Evolutionary conservation across 2,797 vertebrate species (phyloP).

Genomic region (Tympanoctomys barrerae): DNA sequence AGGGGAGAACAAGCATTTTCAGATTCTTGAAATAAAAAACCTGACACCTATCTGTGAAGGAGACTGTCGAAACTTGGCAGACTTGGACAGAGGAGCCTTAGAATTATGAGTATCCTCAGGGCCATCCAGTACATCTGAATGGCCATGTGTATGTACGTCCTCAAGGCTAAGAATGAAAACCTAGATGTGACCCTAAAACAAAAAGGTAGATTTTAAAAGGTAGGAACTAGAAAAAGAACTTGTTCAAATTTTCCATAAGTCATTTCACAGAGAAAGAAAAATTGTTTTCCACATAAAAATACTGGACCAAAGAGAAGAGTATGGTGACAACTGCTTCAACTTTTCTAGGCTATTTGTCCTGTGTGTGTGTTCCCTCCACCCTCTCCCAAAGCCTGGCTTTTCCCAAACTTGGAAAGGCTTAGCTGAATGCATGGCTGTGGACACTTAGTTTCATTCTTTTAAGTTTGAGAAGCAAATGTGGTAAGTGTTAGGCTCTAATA

Average conservation of each 20-base stretch:
- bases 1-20: conserved; percentile 35
- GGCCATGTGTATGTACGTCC: not conserved
- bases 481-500: not conserved
- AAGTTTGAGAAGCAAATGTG: conserved; percentile 31
- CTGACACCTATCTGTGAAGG: conserved; percentile 24
- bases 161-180: not conserved
- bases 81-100: not conserved
- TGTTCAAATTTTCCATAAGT: not conserved
- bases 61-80: not conserved
- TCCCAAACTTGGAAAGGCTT: not conserved
- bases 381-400: conserved; percentile 3
- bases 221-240: conserved; percentile 45
- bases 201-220: conserved; percentile 43
- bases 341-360: not conserved
- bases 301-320: not conserved
- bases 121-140: not conserved
- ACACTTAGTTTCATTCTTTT: not conserved
- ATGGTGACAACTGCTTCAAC: not conserved
- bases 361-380: not conserved
- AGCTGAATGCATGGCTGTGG: not conserved
- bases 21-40: conserved; percentile 29
- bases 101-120: not conserved
- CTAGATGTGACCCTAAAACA: conserved; percentile 22
- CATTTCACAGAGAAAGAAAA: conserved; percentile 46
- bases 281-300: conserved; percentile 38